Evolutionary conservation across 2,888 invertebrate species (phyloP).

Genomic region (Yponomeuta sedellus): DNA sequence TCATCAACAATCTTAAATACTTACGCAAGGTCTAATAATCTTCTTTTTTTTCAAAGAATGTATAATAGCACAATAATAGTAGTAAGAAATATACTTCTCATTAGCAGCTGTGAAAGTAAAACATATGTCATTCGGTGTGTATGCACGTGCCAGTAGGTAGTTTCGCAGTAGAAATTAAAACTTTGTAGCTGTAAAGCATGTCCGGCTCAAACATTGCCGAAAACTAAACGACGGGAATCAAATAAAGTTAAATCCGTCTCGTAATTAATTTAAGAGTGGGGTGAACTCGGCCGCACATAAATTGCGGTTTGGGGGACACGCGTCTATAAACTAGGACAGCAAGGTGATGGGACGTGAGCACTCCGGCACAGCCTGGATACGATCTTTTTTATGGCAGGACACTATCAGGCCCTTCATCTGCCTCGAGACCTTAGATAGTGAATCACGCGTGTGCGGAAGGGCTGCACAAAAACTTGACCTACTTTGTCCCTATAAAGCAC

Average conservation of each 20-base stretch:
- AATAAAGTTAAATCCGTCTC: conserved; percentile 23
- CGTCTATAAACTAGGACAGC: conserved; percentile 57
- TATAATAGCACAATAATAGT: too few species aligned
- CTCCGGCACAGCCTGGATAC: conserved; percentile 54
- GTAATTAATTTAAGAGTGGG: conserved; percentile 44
- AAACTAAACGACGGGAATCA: not conserved
- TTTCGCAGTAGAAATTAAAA: too few species aligned
- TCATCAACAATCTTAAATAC: too few species aligned
- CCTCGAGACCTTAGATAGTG: conserved; percentile 62
- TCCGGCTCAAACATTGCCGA: too few species aligned
- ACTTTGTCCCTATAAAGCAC: conserved; percentile 32
- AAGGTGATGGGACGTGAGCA: conserved; percentile 56
- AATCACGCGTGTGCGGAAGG: conserved; percentile 58
- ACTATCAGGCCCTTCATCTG: conserved; percentile 64
- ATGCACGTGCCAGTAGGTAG: too few species aligned
- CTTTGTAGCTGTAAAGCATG: too few species aligned
- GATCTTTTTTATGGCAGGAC: conserved; percentile 66
- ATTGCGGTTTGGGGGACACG: conserved; percentile 58
- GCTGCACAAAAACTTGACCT: conserved; percentile 55
- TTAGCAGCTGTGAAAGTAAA: too few species aligned
- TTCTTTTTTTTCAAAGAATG: too few species aligned
- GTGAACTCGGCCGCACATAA: conserved; percentile 45
- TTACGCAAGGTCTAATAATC: too few species aligned
- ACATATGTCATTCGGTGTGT: too few species aligned
- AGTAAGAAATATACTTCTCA: too few species aligned